Evolutionary conservation across 2,888 invertebrate species (phyloP).

Genomic region (Heliconius aoede): DNA sequence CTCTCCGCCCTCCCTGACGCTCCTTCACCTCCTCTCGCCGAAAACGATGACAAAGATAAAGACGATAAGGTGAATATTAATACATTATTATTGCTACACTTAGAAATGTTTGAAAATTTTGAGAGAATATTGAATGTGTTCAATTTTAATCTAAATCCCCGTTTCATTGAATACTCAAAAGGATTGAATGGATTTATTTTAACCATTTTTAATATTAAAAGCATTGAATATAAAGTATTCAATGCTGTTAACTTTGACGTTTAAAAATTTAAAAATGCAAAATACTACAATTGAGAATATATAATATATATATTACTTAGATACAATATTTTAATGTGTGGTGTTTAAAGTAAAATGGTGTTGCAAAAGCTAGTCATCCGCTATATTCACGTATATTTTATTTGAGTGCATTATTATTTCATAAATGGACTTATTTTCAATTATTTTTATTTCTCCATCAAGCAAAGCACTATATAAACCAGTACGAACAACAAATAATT

Average conservation of each 20-base stretch:
- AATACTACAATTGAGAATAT: not conserved
- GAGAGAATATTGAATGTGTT: not conserved
- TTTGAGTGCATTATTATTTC: conserved; percentile 35
- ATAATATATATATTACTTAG: too few relatives aligned
- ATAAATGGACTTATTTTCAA: conserved; percentile 27
- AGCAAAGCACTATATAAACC: conserved; percentile 35
- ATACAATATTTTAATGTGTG: conserved; percentile 3
- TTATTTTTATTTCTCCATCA: conserved; percentile 34
- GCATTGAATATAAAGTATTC: not conserved
- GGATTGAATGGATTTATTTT: not conserved
- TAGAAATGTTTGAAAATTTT: conserved; percentile 13
- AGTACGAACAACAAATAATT: not conserved
- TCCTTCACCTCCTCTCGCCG: conserved; percentile 78
- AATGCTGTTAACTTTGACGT: not conserved
- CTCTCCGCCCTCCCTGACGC: conserved; percentile 67
- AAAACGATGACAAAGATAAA: conserved; percentile 75
- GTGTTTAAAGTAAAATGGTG: conserved; percentile 6
- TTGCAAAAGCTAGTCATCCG: conserved; percentile 31
- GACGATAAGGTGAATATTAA: conserved; percentile 78
- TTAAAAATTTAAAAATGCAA: not conserved
- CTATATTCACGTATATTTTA: conserved; percentile 26
- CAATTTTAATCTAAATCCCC: not conserved
- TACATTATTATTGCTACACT: conserved; percentile 16
- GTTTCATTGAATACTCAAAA: not conserved
- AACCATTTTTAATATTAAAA: not conserved